Evolutionary conservation across 2,888 invertebrate genomes (phyloP).

Genomic region (Nomada goodeniana): DNA sequence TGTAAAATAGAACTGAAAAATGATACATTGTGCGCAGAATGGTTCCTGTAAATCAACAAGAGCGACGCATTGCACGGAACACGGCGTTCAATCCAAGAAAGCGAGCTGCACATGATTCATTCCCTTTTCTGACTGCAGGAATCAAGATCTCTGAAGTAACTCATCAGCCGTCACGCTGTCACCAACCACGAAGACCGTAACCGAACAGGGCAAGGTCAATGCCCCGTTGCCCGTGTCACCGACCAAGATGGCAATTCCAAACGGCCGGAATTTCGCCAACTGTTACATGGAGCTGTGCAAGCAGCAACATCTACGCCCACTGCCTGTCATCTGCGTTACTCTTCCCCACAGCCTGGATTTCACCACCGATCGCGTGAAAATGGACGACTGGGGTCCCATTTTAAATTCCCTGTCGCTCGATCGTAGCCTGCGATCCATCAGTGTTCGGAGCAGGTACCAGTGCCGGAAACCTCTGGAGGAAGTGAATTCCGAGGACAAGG

Average conservation of each 20-base stretch:
- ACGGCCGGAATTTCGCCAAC: slow-evolving; percentile 77
- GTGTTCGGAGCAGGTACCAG: slow-evolving; percentile 88
- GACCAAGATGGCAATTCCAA: slow-evolving; percentile 72
- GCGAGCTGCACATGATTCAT: background rate
- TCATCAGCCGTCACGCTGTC: slow-evolving; percentile 4
- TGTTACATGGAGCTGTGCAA: slow-evolving; percentile 82
- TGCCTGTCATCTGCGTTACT: slow-evolving; percentile 80
- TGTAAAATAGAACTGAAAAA: no score
- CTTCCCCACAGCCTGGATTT: slow-evolving; percentile 87
- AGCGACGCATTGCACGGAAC: background rate
- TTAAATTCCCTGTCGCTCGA: slow-evolving; percentile 90
- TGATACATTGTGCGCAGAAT: no score
- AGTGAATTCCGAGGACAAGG: slow-evolving; percentile 87
- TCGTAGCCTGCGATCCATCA: slow-evolving; percentile 88
- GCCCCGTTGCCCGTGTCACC: slow-evolving; percentile 12
- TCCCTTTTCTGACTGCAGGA: background rate
- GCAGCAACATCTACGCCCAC: slow-evolving; percentile 76
- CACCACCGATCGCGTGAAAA: slow-evolving; percentile 90
- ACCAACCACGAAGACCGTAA: slow-evolving; percentile 10
- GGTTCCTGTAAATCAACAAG: background rate
- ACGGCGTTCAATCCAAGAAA: background rate
- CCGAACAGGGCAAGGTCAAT: slow-evolving; percentile 52
- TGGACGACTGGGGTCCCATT: slow-evolving; percentile 91
- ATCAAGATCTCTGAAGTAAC: slow-evolving; percentile 12
- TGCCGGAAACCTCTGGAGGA: slow-evolving; percentile 85